Percentiles rank a stretch among this genome's conserved stretches.
Evolutionary conservation across 2,113 vertebrate genomes (phyloP).

Genomic region (Eupsittula cactorum): DNA sequence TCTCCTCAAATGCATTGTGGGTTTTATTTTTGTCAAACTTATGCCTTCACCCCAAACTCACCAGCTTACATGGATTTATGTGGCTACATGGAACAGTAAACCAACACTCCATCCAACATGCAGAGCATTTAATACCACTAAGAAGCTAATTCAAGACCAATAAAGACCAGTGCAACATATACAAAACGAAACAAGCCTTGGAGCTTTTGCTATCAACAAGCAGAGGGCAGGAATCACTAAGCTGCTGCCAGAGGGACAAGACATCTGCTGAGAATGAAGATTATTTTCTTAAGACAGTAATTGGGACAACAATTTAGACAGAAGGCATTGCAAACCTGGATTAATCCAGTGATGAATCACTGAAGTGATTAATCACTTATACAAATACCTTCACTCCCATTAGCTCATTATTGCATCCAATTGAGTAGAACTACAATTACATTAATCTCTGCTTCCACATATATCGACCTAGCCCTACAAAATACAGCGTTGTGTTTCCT

Average conservation of each 20-base stretch:
- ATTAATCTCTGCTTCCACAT: neutral
- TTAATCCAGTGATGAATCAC: neutral
- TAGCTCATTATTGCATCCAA: neutral
- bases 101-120: neutral
- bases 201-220: neutral
- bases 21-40: neutral
- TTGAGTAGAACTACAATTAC: neutral
- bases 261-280: neutral
- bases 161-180: neutral
- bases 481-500: neutral
- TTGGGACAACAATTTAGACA: neutral
- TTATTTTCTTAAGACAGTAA: neutral
- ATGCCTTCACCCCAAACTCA: neutral
- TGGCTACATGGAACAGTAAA: neutral
- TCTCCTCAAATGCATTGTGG: neutral
- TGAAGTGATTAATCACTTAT: neutral
- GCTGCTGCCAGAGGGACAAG: neutral
- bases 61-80: neutral
- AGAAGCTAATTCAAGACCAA: neutral
- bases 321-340: neutral
- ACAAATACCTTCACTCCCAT: constrained; percentile 4
- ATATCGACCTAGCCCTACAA: neutral
- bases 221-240: neutral
- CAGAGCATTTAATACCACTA: neutral
- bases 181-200: neutral